phyloP scores from a whole-genome alignment of 2,113 vertebrate genomes.

The Microcebus jonahi region DNA sequence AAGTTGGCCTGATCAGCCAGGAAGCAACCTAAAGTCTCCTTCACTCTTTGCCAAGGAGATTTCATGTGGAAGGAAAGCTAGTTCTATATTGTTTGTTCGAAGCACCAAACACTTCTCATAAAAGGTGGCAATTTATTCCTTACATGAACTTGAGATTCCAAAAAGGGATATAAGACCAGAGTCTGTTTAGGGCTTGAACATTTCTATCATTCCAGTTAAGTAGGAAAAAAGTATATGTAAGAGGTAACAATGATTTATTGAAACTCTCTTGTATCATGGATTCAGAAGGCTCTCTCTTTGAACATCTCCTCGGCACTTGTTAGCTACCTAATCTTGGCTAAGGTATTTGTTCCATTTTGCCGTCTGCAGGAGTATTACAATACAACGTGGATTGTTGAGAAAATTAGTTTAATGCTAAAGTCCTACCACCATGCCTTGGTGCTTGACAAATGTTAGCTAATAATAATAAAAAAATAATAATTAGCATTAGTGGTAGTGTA shows the following conservation, averaged over 20 bases:
- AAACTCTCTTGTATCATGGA: background rate
- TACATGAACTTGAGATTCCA: background rate
- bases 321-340: background rate
- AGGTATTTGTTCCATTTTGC: background rate
- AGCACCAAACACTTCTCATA: background rate
- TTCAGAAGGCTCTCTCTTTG: background rate
- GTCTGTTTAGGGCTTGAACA: background rate
- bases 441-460: constrained; percentile 25
- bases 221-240: background rate
- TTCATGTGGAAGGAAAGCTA: background rate
- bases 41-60: constrained; percentile 7
- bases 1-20: background rate
- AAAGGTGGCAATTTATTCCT: background rate
- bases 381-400: background rate
- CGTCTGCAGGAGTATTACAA: background rate
- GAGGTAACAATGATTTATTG: background rate
- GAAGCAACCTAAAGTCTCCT: background rate
- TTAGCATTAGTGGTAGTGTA: background rate
- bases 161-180: background rate
- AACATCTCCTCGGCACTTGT: background rate
- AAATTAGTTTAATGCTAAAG: background rate
- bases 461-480: background rate
- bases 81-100: background rate
- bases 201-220: background rate
- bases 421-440: background rate